Evolutionary conservation across 2,113 vertebrate species (phyloP).

Genomic region (Cyprinodon variegatus): DNA sequence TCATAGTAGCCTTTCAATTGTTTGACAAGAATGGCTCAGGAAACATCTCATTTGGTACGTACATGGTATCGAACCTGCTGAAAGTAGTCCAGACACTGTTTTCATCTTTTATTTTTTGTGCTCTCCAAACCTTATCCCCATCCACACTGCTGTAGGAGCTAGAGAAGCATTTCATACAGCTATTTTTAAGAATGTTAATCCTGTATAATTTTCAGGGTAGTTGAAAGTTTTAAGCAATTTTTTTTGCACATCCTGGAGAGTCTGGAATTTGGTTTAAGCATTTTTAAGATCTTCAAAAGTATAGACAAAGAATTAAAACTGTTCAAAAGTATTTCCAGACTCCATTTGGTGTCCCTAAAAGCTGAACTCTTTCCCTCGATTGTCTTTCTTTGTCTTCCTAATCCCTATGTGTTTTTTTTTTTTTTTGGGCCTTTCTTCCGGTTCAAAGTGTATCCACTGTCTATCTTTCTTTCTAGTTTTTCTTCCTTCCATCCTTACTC

Average conservation of each 20-base stretch:
- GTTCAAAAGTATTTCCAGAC: no score
- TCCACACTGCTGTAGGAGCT: no score
- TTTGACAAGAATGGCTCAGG: constrained; percentile 95
- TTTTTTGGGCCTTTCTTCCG: no score
- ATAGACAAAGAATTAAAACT: not conserved
- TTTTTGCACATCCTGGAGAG: not conserved
- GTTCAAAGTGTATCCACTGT: no score
- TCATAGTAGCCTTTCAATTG: constrained; percentile 96
- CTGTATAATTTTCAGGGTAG: constrained; percentile 23
- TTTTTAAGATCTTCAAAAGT: not conserved
- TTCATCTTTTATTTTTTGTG: not conserved
- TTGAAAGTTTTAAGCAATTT: not conserved
- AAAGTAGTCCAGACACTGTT: not conserved
- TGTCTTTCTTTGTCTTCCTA: no score
- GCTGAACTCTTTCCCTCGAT: not conserved
- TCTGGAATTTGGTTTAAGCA: not conserved
- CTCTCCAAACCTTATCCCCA: not conserved
- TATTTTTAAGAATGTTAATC: no score
- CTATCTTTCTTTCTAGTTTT: no score
- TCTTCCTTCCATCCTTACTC: no score
- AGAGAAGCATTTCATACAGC: not conserved
- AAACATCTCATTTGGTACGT: constrained; percentile 95
- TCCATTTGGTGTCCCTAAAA: not conserved
- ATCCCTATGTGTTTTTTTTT: no score
- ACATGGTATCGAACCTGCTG: constrained; percentile 4